Conservation (phyloP, 2,797 vertebrate genomes). For the Lycodopsis pacificus region DNA sequence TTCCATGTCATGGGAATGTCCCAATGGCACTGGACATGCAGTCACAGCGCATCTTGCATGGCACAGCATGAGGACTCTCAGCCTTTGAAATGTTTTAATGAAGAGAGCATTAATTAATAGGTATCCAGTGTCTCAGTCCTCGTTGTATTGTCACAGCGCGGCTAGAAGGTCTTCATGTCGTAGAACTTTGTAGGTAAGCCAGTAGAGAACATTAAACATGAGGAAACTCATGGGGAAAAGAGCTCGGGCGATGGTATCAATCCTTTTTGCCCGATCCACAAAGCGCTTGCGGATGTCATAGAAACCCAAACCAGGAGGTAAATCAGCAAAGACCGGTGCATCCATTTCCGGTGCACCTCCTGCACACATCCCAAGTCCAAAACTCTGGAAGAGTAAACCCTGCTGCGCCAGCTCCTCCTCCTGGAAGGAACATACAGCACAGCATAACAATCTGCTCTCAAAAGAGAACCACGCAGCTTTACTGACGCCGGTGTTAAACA, state of each 20-base stretch:
- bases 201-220: slow-evolving; percentile 95
- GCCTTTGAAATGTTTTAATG: slow-evolving; percentile 65
- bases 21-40: slow-evolving; percentile 57
- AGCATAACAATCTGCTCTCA: slow-evolving; percentile 22
- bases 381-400: slow-evolving; percentile 88
- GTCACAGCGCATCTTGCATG: slow-evolving; percentile 47
- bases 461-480: neutral
- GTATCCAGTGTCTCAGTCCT: slow-evolving; percentile 38
- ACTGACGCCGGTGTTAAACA: neutral
- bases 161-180: slow-evolving; percentile 87
- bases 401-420: slow-evolving; percentile 90
- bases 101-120: slow-evolving; percentile 39
- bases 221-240: slow-evolving; percentile 95
- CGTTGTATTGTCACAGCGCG: slow-evolving; percentile 71
- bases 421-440: slow-evolving; percentile 68
- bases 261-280: slow-evolving; percentile 90
- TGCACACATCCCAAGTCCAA: slow-evolving; percentile 83
- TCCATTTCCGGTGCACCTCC: slow-evolving; percentile 83
- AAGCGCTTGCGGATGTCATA: slow-evolving; percentile 87
- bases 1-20: slow-evolving; percentile 39
- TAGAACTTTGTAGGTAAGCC: slow-evolving; percentile 94
- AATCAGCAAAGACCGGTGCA: slow-evolving; percentile 81
- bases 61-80: slow-evolving; percentile 51
- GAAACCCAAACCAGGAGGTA: slow-evolving; percentile 82
- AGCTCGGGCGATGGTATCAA: slow-evolving; percentile 92